Percentiles rank a stretch among this genome's conserved stretches.
phyloP scores from a whole-genome alignment of 37 sponge, comb jelly and placozoan genomes.

The Mnemiopsis leidyi region DNA sequence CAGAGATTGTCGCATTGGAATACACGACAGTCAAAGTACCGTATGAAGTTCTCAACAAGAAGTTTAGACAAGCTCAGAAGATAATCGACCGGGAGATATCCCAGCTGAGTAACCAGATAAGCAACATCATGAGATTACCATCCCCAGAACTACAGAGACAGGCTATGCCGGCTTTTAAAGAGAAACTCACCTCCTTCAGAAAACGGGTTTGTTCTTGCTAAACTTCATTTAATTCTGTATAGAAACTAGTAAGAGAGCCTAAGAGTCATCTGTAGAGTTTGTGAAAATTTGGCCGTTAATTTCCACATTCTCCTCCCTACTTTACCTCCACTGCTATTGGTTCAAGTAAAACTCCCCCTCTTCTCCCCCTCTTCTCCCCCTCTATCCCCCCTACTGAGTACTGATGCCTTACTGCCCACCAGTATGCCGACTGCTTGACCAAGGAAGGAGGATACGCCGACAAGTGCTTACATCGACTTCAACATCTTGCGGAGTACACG shows the following conservation, averaged over 20 bases:
- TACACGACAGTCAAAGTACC: slow-evolving; percentile 76
- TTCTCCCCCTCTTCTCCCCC: too few relatives aligned
- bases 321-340: too few relatives aligned
- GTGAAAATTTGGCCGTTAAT: too few relatives aligned
- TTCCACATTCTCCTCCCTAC: too few relatives aligned
- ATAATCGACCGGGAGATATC: slow-evolving; percentile 81
- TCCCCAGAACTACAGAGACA: slow-evolving; percentile 54
- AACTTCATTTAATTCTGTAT: not conserved
- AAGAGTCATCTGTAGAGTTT: too few relatives aligned
- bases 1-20: not conserved
- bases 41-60: slow-evolving; percentile 95
- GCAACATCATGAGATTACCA: slow-evolving; percentile 39
- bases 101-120: slow-evolving; percentile 63
- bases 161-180: slow-evolving; percentile 7
- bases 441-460: slow-evolving; percentile 60
- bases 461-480: slow-evolving; percentile 28
- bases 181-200: not conserved
- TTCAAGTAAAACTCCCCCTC: too few relatives aligned
- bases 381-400: too few relatives aligned
- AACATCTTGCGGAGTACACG: slow-evolving; percentile 17
- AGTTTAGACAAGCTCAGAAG: slow-evolving; percentile 86
- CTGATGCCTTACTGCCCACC: too few relatives aligned
- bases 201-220: slow-evolving; percentile 17
- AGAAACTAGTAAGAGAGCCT: not conserved
- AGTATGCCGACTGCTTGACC: slow-evolving; percentile 41